phyloP scores from a whole-genome alignment of 2,113 vertebrate genomes.

The Lepisosteus osseus region DNA sequence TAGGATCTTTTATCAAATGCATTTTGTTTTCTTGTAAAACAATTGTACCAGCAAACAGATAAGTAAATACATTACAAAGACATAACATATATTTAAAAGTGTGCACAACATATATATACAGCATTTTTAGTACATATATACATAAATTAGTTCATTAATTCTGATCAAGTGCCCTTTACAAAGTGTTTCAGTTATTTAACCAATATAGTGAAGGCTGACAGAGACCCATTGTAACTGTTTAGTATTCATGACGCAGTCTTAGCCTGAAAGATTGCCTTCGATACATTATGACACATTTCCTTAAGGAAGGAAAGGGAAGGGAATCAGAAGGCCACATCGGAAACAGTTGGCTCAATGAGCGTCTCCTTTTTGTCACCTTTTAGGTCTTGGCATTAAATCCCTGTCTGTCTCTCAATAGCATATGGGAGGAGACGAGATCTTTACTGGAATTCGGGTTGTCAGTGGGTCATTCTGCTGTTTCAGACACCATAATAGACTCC shows the following conservation, averaged over 20 bases:
- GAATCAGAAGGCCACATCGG: slow-evolving; percentile 45
- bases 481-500: slow-evolving; percentile 34
- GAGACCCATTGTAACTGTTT: not conserved
- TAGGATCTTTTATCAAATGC: too few relatives aligned
- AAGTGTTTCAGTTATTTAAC: not conserved
- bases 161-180: not conserved
- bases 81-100: too few relatives aligned
- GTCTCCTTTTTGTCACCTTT: slow-evolving; percentile 38
- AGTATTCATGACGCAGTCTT: not conserved
- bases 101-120: too few relatives aligned
- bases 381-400: slow-evolving; percentile 51
- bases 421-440: slow-evolving; percentile 49
- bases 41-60: too few relatives aligned
- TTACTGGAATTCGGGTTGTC: slow-evolving; percentile 52
- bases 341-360: slow-evolving; percentile 50
- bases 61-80: too few relatives aligned
- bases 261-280: not conserved
- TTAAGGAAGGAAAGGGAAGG: slow-evolving; percentile 50
- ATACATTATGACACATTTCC: slow-evolving; percentile 34
- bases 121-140: too few relatives aligned
- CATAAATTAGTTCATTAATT: too few relatives aligned
- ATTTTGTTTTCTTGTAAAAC: too few relatives aligned
- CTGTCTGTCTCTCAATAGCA: slow-evolving; percentile 44
- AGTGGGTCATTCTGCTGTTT: slow-evolving; percentile 54
- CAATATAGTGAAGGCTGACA: not conserved